Evolutionary conservation across 2,888 invertebrate genomes (phyloP).

Genomic region (Callinectes sapidus): DNA sequence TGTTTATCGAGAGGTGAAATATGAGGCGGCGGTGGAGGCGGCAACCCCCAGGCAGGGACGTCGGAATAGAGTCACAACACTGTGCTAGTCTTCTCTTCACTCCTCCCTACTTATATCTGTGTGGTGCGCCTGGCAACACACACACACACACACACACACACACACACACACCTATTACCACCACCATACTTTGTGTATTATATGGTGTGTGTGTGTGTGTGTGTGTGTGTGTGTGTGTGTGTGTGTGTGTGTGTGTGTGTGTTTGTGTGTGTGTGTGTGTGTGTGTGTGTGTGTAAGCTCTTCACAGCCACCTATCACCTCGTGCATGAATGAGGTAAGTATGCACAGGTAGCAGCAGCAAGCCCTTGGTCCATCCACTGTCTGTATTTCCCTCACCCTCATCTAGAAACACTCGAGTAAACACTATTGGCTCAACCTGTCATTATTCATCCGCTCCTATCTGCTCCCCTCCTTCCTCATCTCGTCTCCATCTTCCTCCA

Average conservation of each 20-base stretch:
- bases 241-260: too few species aligned
- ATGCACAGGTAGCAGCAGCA: background rate
- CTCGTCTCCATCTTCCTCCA: background rate
- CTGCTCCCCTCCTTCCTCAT: background rate
- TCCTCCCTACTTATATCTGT: conserved; percentile 23
- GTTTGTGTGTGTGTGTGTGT: too few species aligned
- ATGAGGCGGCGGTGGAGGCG: conserved; percentile 30
- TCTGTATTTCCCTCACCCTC: background rate
- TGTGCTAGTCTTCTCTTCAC: conserved; percentile 31
- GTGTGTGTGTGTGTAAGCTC: background rate
- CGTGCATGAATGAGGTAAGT: background rate
- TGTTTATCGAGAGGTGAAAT: conserved; percentile 35
- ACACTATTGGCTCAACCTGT: background rate
- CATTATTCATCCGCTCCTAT: background rate
- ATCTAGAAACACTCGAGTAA: conserved; percentile 2
- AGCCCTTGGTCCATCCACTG: background rate
- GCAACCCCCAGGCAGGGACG: conserved; percentile 13
- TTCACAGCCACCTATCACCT: background rate
- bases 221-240: too few species aligned
- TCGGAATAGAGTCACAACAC: conserved; percentile 34
- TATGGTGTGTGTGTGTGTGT: background rate
- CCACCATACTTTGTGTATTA: background rate
- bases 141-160: conserved; percentile 21
- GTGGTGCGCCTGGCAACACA: conserved; percentile 19
- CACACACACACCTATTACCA: background rate